Conservation (phyloP, 2,797 vertebrate species). For the Paramormyrops hopkinsi region DNA sequence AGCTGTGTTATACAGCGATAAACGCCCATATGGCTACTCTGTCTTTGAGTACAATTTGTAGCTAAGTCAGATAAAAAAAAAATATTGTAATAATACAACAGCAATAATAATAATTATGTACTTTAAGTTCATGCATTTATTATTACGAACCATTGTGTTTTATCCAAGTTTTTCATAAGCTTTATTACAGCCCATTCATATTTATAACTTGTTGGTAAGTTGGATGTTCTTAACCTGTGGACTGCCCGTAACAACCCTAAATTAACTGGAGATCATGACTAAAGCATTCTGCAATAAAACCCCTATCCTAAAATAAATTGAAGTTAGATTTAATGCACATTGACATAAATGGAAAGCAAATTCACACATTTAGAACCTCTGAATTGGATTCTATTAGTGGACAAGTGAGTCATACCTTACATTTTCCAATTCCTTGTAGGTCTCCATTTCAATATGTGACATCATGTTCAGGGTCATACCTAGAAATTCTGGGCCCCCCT, state of each 20-base stretch:
- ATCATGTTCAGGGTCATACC: not conserved
- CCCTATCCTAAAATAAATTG: not conserved
- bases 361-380: not conserved
- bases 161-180: not conserved
- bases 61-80: not conserved
- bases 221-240: not conserved
- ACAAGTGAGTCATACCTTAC: not conserved
- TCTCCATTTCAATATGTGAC: not conserved
- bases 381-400: not conserved
- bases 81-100: not conserved
- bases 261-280: not conserved
- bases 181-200: not conserved
- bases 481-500: not conserved
- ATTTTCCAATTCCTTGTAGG: not conserved
- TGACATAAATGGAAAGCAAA: not conserved
- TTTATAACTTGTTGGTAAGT: not conserved
- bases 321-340: not conserved
- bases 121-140: not conserved
- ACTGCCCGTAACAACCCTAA: not conserved
- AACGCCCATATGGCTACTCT: not conserved
- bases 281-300: not conserved
- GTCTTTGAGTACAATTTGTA: not conserved
- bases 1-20: not conserved
- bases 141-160: too few species aligned
- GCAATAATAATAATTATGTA: not conserved